Base-by-base conservation (phyloP, 2,797 vertebrate genomes). In the Bradypodion pumilum region DNA sequence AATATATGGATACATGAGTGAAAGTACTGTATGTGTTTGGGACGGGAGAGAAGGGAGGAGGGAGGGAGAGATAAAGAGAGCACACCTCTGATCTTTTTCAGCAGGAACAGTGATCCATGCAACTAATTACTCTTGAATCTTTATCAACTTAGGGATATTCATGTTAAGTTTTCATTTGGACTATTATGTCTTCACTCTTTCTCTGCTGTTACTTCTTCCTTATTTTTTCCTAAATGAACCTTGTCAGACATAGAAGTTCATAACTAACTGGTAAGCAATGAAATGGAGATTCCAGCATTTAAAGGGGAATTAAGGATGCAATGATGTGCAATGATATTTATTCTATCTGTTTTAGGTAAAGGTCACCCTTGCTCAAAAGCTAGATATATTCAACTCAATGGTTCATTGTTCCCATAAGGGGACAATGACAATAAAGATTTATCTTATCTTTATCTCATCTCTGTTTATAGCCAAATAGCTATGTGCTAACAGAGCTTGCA, bases 261-360 rank as follows among this genome's bases (percentile, higher is more conserved):
- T 93, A n/a, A n/a, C n/a, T 94, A 94, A 92, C n/a, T 89, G 87
- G 70, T 82, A 94, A 82, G 88, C 93, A 95, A 93, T 93, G 87
- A 94, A 75, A 88, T 93, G 86, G 85, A 92, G 87, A 91, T 92
- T 88, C 83, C 91, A 89, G 84, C 68, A 92, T 93, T 80, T 91
- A 91, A 91, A 90, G 88, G 90, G 81, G 73, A 94, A 94, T 92
- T 94, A 93, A 86, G 88, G 84, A 81, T 90, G n/a, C n/a, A n/a
- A n/a, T n/a, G n/a, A n/a, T 91, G 83, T 86, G 85, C 91, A 85
- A 86, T 74, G 86, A 86, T 73, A 88, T 78, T 88, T 88, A 49
- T 74, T 90, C 82, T 63, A 84, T 94, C 91, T 93, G 84, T 72
- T 94, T 94, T 86, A n/a, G n/a, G n/a, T n/a, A n/a, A n/a, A n/a